Conservation (phyloP, 2,888 invertebrate genomes). For the Netelia melanura region DNA sequence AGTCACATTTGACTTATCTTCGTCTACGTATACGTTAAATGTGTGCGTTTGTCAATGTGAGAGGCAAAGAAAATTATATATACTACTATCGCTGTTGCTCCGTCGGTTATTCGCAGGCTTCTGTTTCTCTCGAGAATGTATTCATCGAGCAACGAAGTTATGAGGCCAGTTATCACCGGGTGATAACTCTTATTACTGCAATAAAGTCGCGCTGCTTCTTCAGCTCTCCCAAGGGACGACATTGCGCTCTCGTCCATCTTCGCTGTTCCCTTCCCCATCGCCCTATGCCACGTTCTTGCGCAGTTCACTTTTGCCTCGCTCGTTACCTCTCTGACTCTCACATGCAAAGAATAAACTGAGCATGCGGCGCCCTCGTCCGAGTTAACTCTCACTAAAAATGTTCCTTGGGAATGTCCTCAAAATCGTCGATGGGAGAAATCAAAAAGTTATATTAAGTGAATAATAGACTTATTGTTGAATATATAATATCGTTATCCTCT, state of each 20-base stretch:
- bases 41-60: not conserved
- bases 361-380: slow-evolving; percentile 7
- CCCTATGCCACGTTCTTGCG: slow-evolving; percentile 14
- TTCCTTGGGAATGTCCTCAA: not conserved
- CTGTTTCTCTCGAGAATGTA: slow-evolving; percentile 61
- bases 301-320: slow-evolving; percentile 10
- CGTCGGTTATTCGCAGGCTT: not conserved
- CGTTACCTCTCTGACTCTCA: slow-evolving; percentile 24
- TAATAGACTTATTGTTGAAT: not conserved
- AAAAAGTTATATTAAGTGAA: not conserved
- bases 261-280: slow-evolving; percentile 14
- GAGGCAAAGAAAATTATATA: slow-evolving; percentile 6
- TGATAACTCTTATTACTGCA: slow-evolving; percentile 80
- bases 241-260: slow-evolving; percentile 31
- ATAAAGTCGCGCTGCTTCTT: slow-evolving; percentile 74
- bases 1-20: not conserved
- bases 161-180: slow-evolving; percentile 78
- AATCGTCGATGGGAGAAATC: not conserved
- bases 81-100: not conserved
- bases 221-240: slow-evolving; percentile 56
- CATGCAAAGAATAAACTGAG: slow-evolving; percentile 15
- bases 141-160: slow-evolving; percentile 73
- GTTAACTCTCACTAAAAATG: slow-evolving; percentile 33
- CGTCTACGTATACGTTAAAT: not conserved
- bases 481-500: too few species aligned